phyloP scores from a whole-genome alignment of 2,888 invertebrate genomes.

The Volucella inanis region DNA sequence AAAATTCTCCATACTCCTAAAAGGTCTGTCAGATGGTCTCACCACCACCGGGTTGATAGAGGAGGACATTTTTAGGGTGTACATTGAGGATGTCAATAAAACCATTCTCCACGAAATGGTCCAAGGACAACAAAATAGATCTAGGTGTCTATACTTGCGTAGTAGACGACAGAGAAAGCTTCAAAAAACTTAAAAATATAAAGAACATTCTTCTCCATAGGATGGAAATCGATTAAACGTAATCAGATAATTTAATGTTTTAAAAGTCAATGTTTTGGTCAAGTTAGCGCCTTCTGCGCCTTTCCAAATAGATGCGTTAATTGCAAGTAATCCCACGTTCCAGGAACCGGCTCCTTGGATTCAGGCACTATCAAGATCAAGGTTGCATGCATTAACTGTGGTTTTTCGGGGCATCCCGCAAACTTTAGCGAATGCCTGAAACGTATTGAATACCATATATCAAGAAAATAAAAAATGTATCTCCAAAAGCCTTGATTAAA shows the following conservation, averaged over 20 bases:
- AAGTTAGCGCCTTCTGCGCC: too few relatives aligned
- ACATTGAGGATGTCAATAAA: constrained; percentile 6
- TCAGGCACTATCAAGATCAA: too few relatives aligned
- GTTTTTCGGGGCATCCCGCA: neutral
- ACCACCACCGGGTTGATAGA: neutral
- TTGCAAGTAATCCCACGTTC: neutral
- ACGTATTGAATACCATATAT: neutral
- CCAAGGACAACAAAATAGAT: neutral
- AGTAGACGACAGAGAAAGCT: neutral
- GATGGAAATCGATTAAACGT: neutral
- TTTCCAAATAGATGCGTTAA: neutral
- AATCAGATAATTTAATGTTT: neutral
- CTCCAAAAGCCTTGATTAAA: too few relatives aligned
- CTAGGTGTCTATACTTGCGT: neutral
- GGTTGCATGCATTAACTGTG: constrained; percentile 1
- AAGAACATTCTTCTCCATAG: neutral
- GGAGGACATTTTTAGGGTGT: neutral
- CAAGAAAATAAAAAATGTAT: too few relatives aligned
- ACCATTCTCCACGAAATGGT: constrained; percentile 12
- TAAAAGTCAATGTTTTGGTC: neutral
- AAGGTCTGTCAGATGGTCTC: neutral
- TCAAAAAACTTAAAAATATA: constrained; percentile 1
- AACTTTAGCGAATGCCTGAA: constrained; percentile 11
- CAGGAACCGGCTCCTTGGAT: neutral
- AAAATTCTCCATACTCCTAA: neutral